A percentile compares a stretch with the other conserved stretches of the same genome.
Conservation (phyloP, 2,113 vertebrate species). For the Cebidichthys violaceus region DNA sequence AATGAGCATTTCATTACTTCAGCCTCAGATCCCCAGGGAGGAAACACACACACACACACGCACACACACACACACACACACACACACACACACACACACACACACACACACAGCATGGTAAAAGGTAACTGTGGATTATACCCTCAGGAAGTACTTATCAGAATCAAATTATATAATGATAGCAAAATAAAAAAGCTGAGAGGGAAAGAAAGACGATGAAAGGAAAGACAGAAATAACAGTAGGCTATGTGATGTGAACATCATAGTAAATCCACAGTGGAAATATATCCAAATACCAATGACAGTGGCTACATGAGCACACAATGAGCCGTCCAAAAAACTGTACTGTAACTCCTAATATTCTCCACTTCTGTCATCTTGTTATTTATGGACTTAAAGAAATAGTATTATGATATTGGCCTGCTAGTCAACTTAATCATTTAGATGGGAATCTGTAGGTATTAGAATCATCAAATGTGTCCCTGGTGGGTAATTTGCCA, state of each 20-base stretch:
- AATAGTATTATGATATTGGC: not conserved
- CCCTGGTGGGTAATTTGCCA: constrained; percentile 2
- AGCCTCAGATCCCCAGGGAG: constrained; percentile 76
- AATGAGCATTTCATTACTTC: constrained; percentile 85
- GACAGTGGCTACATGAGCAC: not conserved
- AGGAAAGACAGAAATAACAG: not conserved
- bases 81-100: constrained; percentile 45
- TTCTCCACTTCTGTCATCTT: not conserved
- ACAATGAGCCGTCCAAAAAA: not conserved
- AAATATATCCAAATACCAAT: not conserved
- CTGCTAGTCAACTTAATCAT: not conserved
- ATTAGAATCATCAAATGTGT: not conserved
- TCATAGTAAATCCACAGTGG: not conserved
- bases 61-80: constrained; percentile 47
- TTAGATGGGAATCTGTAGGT: not conserved
- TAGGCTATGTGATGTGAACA: not conserved
- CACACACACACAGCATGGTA: constrained; percentile 23
- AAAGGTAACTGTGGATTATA: constrained; percentile 61
- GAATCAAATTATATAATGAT: constrained; percentile 59
- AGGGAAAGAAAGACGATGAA: not conserved
- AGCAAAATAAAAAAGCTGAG: constrained; percentile 3
- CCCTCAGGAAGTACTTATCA: constrained; percentile 67
- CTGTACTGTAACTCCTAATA: not conserved
- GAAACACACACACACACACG: constrained; percentile 55
- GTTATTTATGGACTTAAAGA: not conserved